phyloP scores from a whole-genome alignment of 1,140 invertebrate species.

The Drosophila dunni region DNA sequence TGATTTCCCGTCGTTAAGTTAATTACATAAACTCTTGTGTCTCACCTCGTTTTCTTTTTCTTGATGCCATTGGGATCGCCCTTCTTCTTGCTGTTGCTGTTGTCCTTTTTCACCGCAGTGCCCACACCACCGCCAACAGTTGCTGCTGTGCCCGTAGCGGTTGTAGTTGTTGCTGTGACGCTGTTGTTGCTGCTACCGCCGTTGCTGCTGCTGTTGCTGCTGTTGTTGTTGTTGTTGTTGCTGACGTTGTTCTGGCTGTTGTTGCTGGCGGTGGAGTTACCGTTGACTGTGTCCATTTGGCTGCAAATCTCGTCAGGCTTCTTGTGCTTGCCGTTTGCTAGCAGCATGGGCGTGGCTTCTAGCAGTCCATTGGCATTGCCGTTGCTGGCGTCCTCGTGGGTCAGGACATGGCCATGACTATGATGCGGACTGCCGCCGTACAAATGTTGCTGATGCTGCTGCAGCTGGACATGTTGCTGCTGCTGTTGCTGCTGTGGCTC shows the following conservation, averaged over 20 bases:
- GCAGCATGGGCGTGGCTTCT: slow-evolving; percentile 44
- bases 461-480: slow-evolving; percentile 59
- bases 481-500: slow-evolving; percentile 70
- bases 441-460: slow-evolving; percentile 61
- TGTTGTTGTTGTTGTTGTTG: slow-evolving; percentile 32
- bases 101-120: slow-evolving; percentile 84
- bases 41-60: slow-evolving; percentile 96
- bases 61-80: slow-evolving; percentile 94
- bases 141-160: slow-evolving; percentile 15
- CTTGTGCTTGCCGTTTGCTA: slow-evolving; percentile 68
- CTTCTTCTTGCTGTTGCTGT: slow-evolving; percentile 92
- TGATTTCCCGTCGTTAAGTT: slow-evolving; percentile 82
- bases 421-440: slow-evolving; percentile 75
- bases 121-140: slow-evolving; percentile 19
- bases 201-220: slow-evolving; percentile 4
- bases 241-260: background rate
- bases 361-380: slow-evolving; percentile 61
- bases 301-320: slow-evolving; percentile 73
- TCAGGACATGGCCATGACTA: slow-evolving; percentile 24
- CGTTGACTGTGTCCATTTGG: slow-evolving; percentile 57
- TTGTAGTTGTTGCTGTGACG: slow-evolving; percentile 5
- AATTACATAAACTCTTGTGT: slow-evolving; percentile 48
- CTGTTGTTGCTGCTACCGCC: slow-evolving; percentile 1
- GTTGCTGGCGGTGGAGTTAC: slow-evolving; percentile 30
- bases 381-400: slow-evolving; percentile 50